Evolutionary conservation across 2,113 vertebrate genomes (phyloP).

Genomic region (Myiozetetes cayanensis): DNA sequence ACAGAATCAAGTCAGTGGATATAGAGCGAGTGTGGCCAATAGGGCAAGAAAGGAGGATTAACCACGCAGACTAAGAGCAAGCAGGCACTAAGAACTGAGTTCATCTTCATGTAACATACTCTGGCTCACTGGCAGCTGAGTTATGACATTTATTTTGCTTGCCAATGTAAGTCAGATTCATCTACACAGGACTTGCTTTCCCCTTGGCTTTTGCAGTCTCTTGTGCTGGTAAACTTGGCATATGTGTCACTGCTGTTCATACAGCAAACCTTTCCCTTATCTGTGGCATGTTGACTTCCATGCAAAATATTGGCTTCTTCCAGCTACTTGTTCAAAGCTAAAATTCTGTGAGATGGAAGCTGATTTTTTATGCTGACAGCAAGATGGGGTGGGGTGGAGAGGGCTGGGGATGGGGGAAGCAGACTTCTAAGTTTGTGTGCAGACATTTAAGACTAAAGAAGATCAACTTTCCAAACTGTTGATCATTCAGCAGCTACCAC

Average conservation of each 20-base stretch:
- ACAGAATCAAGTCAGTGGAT: neutral
- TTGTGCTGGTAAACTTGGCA: neutral
- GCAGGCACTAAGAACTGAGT: neutral
- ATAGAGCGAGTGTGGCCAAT: neutral
- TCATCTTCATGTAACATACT: neutral
- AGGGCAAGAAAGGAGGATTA: neutral
- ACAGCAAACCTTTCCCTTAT: neutral
- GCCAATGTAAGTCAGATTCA: neutral
- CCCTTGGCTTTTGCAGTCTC: neutral
- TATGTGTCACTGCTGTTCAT: neutral
- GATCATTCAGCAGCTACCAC: neutral
- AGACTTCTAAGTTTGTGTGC: neutral
- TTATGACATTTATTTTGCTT: neutral
- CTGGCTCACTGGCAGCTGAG: neutral
- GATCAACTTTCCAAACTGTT: neutral
- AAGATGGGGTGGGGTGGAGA: neutral
- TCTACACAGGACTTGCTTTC: neutral
- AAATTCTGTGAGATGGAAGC: neutral
- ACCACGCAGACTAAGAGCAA: neutral
- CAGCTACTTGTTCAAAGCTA: neutral
- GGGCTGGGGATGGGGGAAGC: neutral
- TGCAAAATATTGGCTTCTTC: neutral
- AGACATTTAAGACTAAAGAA: neutral
- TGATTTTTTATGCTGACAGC: neutral
- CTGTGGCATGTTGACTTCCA: neutral